A percentile compares a stretch with the other conserved stretches of the same genome.
phyloP scores from a whole-genome alignment of 2,888 invertebrate species.

The Troides oblongomaculatus region DNA sequence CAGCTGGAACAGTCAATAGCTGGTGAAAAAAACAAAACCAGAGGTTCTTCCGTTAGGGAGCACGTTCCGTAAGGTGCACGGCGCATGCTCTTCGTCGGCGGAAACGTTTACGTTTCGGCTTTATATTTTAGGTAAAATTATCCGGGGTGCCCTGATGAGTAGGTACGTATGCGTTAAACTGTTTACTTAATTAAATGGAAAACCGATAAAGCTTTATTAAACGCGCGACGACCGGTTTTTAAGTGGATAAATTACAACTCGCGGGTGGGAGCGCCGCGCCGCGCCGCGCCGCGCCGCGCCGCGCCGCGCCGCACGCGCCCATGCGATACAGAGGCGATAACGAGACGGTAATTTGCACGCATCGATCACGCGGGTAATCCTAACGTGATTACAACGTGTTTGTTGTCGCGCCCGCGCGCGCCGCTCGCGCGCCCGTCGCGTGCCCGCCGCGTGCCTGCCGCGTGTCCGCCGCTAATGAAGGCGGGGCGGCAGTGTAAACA shows the following conservation, averaged over 20 bases:
- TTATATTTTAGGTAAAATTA: too few relatives aligned
- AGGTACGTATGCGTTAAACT: neutral
- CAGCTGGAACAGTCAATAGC: too few relatives aligned
- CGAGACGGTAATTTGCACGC: constrained; percentile 43
- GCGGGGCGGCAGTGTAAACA: constrained; percentile 35
- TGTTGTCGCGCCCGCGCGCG: constrained; percentile 35
- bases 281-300: constrained; percentile 28
- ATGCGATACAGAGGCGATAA: constrained; percentile 35
- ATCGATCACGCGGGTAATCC: constrained; percentile 48
- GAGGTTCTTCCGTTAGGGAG: too few relatives aligned
- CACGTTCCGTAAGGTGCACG: too few relatives aligned
- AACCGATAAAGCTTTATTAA: constrained; percentile 10
- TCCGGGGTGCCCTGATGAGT: too few relatives aligned
- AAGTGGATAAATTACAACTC: constrained; percentile 1
- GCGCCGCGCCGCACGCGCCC: constrained; percentile 29
- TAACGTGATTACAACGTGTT: constrained; percentile 44
- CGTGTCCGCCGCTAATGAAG: constrained; percentile 37
- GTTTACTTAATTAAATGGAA: constrained; percentile 4
- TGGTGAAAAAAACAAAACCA: too few relatives aligned
- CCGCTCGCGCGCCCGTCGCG: constrained; percentile 31
- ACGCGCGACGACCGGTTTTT: neutral
- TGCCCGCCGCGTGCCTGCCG: constrained; percentile 10
- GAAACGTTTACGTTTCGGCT: too few relatives aligned
- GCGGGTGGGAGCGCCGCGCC: constrained; percentile 21
- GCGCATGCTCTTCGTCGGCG: too few relatives aligned